Percentiles rank a stretch among this genome's conserved stretches.
These are phyloP conservation scores for Eublepharis macularius DNA, from an alignment of 2,113 vertebrate species.

Conservation along the genomic window DNA sequence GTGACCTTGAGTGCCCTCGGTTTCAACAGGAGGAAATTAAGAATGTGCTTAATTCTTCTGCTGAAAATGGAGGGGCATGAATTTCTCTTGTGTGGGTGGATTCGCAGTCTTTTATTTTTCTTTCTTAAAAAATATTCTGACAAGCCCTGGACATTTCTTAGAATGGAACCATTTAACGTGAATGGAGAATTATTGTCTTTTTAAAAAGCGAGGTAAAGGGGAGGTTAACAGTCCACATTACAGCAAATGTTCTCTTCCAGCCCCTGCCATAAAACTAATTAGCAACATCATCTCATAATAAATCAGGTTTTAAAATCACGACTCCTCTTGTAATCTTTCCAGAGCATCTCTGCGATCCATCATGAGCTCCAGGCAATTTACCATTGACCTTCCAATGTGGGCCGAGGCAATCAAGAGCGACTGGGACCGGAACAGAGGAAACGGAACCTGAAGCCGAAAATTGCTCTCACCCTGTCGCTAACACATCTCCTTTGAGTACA, in stretches of 20 bases:
- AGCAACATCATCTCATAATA: neutral
- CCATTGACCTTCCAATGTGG: neutral
- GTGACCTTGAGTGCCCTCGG: neutral
- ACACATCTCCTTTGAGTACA: neutral
- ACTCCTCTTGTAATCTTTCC: neutral
- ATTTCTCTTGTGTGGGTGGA: neutral
- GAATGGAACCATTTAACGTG: neutral
- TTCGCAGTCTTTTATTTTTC: neutral
- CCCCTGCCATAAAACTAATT: neutral
- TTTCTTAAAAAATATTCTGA: neutral
- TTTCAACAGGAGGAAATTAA: neutral
- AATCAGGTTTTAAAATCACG: conserved; percentile 24
- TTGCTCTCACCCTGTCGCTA: neutral
- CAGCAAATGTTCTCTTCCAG: neutral
- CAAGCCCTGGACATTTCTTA: neutral
- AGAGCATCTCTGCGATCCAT: neutral
- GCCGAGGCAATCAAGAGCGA: neutral
- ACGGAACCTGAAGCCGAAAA: conserved; percentile 25
- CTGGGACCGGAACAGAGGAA: conserved; percentile 5
- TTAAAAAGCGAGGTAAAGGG: neutral
- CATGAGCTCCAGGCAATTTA: neutral
- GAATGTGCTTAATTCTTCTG: neutral
- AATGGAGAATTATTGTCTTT: conserved; percentile 10
- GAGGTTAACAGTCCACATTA: neutral
- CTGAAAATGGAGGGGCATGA: neutral